Percentiles rank a stretch among this genome's conserved stretches.
These are phyloP conservation scores for Mormyrus lacerda DNA, from an alignment of 2,113 vertebrate genomes.

Conservation along the genomic window DNA sequence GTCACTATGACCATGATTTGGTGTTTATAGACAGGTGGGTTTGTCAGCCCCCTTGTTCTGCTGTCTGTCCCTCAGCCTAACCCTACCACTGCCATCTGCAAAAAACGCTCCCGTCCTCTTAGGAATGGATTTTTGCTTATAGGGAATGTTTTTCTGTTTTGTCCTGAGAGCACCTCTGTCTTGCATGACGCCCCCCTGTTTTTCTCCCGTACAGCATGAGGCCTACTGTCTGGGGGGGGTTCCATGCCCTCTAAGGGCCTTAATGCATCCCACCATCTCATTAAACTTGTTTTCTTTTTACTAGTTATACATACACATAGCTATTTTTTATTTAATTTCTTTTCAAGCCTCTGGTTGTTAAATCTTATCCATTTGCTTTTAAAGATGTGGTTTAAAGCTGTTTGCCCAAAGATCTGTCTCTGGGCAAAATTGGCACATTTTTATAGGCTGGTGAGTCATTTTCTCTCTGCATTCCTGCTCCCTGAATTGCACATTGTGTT, in stretches of 20 bases:
- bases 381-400: background rate
- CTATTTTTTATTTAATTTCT: background rate
- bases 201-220: background rate
- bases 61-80: background rate
- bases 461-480: background rate
- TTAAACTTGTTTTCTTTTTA: background rate
- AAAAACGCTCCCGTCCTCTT: background rate
- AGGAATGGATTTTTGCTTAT: background rate
- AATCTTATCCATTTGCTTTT: background rate
- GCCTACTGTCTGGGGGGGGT: background rate
- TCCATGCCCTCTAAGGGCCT: background rate
- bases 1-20: background rate
- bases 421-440: background rate
- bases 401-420: background rate
- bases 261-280: background rate
- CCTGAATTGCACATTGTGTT: background rate
- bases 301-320: background rate
- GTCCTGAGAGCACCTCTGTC: background rate
- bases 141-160: background rate
- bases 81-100: background rate
- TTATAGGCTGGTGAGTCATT: background rate
- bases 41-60: background rate
- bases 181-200: background rate
- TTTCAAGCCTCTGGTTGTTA: background rate
- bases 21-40: background rate